Conservation (phyloP, 2,888 invertebrate species). For the Branchipolynoe longqiensis region DNA sequence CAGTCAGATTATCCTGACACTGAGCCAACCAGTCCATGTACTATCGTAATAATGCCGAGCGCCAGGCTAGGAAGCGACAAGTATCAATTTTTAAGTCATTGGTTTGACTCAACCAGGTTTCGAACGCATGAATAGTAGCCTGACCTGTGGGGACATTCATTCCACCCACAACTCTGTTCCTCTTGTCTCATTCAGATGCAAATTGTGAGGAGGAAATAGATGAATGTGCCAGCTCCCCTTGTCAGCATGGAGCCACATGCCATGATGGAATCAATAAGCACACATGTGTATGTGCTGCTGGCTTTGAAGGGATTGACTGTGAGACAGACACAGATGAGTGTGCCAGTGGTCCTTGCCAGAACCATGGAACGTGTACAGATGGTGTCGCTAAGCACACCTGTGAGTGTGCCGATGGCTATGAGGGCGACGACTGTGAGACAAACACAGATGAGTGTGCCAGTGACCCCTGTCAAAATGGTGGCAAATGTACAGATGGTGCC, state of each 20-base stretch:
- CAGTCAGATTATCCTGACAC: no score
- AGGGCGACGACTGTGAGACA: slow-evolving; percentile 95
- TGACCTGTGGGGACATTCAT: no score
- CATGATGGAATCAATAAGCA: slow-evolving; percentile 41
- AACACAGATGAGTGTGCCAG: slow-evolving; percentile 86
- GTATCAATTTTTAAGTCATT: no score
- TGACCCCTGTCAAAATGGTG: slow-evolving; percentile 20
- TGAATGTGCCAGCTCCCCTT: slow-evolving; percentile 95
- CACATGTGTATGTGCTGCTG: slow-evolving; percentile 65
- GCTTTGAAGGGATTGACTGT: slow-evolving; percentile 62
- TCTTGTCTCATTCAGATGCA: not conserved
- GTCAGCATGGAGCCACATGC: slow-evolving; percentile 89
- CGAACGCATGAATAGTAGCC: no score
- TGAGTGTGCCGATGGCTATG: slow-evolving; percentile 77
- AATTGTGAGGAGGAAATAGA: slow-evolving; percentile 85
- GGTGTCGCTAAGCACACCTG: slow-evolving; percentile 7
- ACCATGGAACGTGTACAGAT: slow-evolving; percentile 57
- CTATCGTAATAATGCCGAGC: no score
- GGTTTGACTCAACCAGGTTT: no score
- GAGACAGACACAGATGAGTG: slow-evolving; percentile 63
- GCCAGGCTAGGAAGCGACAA: no score
- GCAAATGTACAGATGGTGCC: not conserved
- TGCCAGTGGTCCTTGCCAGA: slow-evolving; percentile 48
- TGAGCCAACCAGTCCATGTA: no score
- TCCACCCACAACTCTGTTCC: not conserved